phyloP scores from a whole-genome alignment of 2,888 invertebrate species.

The Drosophila crucigera region DNA sequence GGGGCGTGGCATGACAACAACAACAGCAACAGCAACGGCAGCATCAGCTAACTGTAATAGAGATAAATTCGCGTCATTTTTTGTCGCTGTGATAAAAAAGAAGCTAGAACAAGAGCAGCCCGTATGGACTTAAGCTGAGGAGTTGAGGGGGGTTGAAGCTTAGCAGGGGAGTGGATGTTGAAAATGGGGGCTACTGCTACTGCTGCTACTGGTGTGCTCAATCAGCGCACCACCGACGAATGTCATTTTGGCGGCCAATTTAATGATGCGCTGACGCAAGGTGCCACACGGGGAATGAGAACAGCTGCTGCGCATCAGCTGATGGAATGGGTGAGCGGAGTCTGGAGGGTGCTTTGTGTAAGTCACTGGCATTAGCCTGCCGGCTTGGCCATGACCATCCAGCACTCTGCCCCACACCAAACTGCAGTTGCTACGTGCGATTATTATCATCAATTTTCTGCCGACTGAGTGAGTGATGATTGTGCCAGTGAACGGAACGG shows the following conservation, averaged over 20 bases:
- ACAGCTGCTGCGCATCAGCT: conserved; percentile 69
- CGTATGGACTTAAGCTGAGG: neutral
- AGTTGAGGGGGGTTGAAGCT: neutral
- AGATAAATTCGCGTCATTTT: conserved; percentile 79
- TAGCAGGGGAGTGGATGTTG: neutral
- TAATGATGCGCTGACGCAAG: conserved; percentile 64
- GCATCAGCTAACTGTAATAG: conserved; percentile 74
- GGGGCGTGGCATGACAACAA: conserved; percentile 56
- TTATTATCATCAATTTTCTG: conserved; percentile 83
- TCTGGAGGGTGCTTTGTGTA: conserved; percentile 14
- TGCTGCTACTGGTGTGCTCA: conserved; percentile 30
- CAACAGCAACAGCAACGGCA: conserved; percentile 20
- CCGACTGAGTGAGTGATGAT: conserved; percentile 75
- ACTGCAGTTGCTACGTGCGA: conserved; percentile 67
- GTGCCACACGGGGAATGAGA: conserved; percentile 34
- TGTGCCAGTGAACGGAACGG: conserved; percentile 58
- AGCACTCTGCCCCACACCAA: conserved; percentile 7
- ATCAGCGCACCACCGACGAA: conserved; percentile 64
- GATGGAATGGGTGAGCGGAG: neutral
- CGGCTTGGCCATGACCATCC: conserved; percentile 43
- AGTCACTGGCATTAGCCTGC: conserved; percentile 45
- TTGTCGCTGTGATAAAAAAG: conserved; percentile 66
- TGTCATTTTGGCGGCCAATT: conserved; percentile 79
- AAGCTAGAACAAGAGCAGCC: conserved; percentile 18
- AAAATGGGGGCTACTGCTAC: neutral